These are phyloP conservation scores for Horisme vitalbata DNA, from an alignment of 2,888 invertebrate species.

Conservation along the genomic window DNA sequence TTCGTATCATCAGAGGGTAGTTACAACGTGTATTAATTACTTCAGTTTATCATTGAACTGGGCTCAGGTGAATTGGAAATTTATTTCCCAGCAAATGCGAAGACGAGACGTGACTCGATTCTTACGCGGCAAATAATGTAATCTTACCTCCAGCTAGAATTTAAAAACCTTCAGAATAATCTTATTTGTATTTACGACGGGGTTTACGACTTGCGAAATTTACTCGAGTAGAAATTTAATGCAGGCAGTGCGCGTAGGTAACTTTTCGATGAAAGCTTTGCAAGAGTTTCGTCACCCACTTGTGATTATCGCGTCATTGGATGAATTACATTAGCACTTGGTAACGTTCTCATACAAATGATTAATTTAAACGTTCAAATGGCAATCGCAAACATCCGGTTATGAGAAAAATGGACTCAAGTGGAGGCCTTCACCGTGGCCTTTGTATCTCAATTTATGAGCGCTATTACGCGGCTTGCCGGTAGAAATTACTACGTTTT, in stretches of 20 bases:
- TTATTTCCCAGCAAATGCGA: conserved; percentile 32
- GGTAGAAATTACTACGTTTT: conserved; percentile 63
- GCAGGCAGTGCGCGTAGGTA: conserved; percentile 27
- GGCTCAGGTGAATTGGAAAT: conserved; percentile 40
- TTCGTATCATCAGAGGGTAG: too few relatives aligned
- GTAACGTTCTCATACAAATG: conserved; percentile 1
- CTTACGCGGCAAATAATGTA: conserved; percentile 36
- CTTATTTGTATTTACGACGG: conserved; percentile 50
- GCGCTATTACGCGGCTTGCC: conserved; percentile 38
- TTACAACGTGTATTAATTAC: too few relatives aligned
- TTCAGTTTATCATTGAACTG: too few relatives aligned
- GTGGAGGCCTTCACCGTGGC: conserved; percentile 66
- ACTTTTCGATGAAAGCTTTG: conserved; percentile 36
- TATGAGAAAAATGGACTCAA: conserved; percentile 27
- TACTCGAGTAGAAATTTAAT: conserved; percentile 38
- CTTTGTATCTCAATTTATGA: conserved; percentile 61
- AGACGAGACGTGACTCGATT: conserved; percentile 45
- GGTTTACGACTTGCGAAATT: conserved; percentile 46
- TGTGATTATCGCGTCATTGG: conserved; percentile 17
- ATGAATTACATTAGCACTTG: conserved; percentile 11
- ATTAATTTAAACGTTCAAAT: conserved; percentile 10
- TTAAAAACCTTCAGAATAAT: conserved; percentile 42
- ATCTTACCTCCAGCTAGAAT: conserved; percentile 50
- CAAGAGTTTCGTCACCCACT: conserved; percentile 27
- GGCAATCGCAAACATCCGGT: conserved; percentile 12